Base-by-base conservation (phyloP, 1,140 invertebrate species). In the Drosophila nannoptera region DNA sequence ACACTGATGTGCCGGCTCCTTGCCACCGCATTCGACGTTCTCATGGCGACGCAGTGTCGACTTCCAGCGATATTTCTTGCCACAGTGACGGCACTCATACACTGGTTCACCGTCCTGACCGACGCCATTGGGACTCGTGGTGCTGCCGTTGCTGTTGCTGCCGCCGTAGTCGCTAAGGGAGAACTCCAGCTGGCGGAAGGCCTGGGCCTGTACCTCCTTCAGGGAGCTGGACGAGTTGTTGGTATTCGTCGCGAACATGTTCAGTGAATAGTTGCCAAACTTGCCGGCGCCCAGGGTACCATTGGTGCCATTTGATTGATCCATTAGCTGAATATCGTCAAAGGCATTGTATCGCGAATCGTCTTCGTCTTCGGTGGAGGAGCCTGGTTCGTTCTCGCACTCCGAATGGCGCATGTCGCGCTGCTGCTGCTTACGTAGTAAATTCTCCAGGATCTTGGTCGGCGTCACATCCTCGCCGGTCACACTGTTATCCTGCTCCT, bases 1-100 rank as follows among this genome's bases (percentile, higher is more conserved):
- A 72, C 95, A 96, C 67, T 95, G 93, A 89, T 96, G 95, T 7
- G 94, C 92, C 2, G 94, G 94, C 65, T 95, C 93, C 88, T 96
- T 95, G 56, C 95, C 95, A 9, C 95, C 95, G 87, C 95, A 97
- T 88, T 96, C 95, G 58, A 96, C 95, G 88, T 93, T 94, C 88
- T 96, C 94, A 89, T 97, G 95, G 7, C 94, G 92, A 4, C 94
- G 91, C 91, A 95, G 92, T 16, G 94, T 95, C 22, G 94, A 95
- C 87, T 95, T 95, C 94, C 94, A 95, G 73, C 94, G 91, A 88
- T 96, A 96, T 12, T 93, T 92, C 83, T 95, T 95, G 48, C 94
- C 94, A 89, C 95, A 96, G 84, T 94, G 94, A 43, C 94, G 91
- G 77, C 95, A 96, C 61, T 94, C 92, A 89, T 94, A 95, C 77